Base-by-base conservation (phyloP, 2,888 invertebrate genomes). In the Yponomeuta evonymella region DNA sequence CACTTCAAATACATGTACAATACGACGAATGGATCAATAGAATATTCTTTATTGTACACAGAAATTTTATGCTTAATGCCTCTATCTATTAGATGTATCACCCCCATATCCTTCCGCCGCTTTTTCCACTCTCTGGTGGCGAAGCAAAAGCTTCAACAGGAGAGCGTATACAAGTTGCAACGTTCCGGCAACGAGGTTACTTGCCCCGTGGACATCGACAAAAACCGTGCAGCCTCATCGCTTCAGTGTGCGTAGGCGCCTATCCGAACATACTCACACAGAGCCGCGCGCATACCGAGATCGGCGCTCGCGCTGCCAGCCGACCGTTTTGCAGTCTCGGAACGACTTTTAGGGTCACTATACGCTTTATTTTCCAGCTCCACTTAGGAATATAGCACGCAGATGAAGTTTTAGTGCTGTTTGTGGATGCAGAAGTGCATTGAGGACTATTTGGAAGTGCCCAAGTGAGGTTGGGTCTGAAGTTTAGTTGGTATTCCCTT, bases 141-240 rank as follows among this genome's bases (percentile, higher is more conserved):
- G 8, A 43, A 43, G 43, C 1, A 43, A 43, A 43, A 43, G 43
- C 43, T 43, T 43, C 8, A 43, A 8, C 43, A 8, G 43, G 43
- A 43, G 6, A 23, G 67, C 11, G 6, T 4, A 51, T 4, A 51
- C 79, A 76, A 87, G 89, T 73, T 90, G 78, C 88, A 87, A 81
- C 76, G 63, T 79, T 80, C 73, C 73, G 62, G 76, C 72, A 74
- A 75, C 84, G 77, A 84, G 83, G 87, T 86, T 89, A 90, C 86
- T 89, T 92, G 91, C 91, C 91, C 91, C 83, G 89, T 90, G 91
- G 91, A 90, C 90, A 92, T 91, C 87, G 86, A 92, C 90, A 92
- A 92, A 92, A 92, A 92, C 89, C 89, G 86, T 89, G 89, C 90
- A 89, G 87, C 86, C 85, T 86, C 79, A 76, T 69, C 72, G 64